Conservation (phyloP, 2,888 invertebrate genomes). For the Gasteruption jaculator region DNA sequence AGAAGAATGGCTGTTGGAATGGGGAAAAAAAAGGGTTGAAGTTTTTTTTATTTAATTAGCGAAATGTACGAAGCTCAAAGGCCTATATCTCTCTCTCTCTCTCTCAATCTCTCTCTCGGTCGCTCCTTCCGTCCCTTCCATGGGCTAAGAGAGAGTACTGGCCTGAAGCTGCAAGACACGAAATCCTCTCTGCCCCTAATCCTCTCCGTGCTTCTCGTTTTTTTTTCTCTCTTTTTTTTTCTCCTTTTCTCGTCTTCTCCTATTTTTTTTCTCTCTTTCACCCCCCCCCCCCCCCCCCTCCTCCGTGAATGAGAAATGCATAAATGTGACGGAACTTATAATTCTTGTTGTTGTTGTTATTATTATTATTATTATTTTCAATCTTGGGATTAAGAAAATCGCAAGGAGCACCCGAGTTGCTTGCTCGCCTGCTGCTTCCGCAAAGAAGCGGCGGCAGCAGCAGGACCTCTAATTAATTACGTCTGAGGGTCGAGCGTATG, state of each 20-base stretch:
- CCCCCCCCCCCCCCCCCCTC: slow-evolving; percentile 3
- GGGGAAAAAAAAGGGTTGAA: slow-evolving; percentile 8
- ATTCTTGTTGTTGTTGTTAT: too few relatives aligned
- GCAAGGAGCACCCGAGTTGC: too few relatives aligned
- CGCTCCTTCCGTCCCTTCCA: neutral
- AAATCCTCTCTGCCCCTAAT: too few relatives aligned
- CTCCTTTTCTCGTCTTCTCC: slow-evolving; percentile 14
- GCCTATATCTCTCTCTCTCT: slow-evolving; percentile 21
- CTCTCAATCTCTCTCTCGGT: slow-evolving; percentile 4
- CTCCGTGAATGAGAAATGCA: too few relatives aligned
- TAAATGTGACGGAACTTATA: too few relatives aligned
- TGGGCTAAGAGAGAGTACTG: too few relatives aligned
- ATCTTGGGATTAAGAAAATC: too few relatives aligned
- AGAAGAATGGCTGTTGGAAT: slow-evolving; percentile 34
- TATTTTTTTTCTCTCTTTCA: slow-evolving; percentile 7
- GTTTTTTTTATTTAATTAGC: slow-evolving; percentile 47
- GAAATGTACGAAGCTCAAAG: slow-evolving; percentile 42
- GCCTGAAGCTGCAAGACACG: slow-evolving; percentile 16
- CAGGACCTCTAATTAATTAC: too few relatives aligned
- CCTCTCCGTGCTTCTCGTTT: slow-evolving; percentile 2
- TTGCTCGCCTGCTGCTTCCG: too few relatives aligned
- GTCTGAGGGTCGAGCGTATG: too few relatives aligned
- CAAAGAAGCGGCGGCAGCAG: slow-evolving; percentile 7
- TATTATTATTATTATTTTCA: too few relatives aligned
- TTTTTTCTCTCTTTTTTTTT: slow-evolving; percentile 9